Conservation (phyloP, 2,797 vertebrate species). For the Stomatorhinus walkeri region DNA sequence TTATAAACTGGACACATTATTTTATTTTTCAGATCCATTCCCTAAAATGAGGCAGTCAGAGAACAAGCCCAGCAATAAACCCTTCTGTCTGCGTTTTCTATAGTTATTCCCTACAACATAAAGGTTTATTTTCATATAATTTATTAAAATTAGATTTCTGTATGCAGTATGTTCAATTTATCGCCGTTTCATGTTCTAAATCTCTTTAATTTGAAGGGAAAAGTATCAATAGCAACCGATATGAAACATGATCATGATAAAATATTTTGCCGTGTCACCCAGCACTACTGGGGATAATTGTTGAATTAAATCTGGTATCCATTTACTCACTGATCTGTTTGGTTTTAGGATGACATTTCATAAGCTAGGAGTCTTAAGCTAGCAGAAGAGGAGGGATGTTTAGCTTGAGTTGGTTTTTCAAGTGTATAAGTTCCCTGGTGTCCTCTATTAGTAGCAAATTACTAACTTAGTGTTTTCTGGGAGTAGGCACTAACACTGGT, state of each 20-base stretch:
- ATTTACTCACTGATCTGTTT: background rate
- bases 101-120: background rate
- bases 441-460: background rate
- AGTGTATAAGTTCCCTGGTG: background rate
- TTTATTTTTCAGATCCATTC: background rate
- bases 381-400: background rate
- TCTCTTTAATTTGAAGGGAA: background rate
- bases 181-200: background rate
- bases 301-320: background rate
- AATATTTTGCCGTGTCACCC: background rate
- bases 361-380: background rate
- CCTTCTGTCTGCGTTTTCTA: background rate
- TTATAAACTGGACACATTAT: background rate
- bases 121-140: background rate
- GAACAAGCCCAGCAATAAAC: background rate
- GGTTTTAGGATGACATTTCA: background rate
- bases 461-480: background rate
- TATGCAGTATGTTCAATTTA: background rate
- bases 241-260: background rate
- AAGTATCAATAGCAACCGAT: background rate
- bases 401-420: background rate
- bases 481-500: background rate
- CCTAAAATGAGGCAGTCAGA: background rate
- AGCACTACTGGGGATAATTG: background rate
- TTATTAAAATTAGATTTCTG: background rate